Evolutionary conservation across 1,140 invertebrate species (phyloP), one percentile per base, ranked within the genome.

Genomic region (Macrotrachela quadricornifera): DNA sequence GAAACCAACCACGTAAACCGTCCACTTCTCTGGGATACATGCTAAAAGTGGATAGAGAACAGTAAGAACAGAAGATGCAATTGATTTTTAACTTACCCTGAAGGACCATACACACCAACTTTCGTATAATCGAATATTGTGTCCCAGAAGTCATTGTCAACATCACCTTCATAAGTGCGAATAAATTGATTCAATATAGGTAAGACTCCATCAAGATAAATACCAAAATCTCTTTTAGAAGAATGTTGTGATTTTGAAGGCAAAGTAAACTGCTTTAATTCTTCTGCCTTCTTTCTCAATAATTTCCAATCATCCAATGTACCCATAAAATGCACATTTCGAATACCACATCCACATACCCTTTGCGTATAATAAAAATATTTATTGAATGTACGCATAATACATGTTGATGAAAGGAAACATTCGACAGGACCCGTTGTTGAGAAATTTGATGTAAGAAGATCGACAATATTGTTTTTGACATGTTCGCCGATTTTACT

Each of bases 131-230:
- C 46, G 30, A 46, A 53, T 39, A 53, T 53, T 39, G 39, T 17
- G 1, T 12, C 16, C 44, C 51, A 53, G n/a, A 53, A 53, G n/a
- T 53, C 36, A 42, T 53, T 18, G 36, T 53, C 51, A 15, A 53
- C 36, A 37, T 53, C 40, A 8, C 38, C 37, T 37, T 46, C 39
- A 48, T 38, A 53, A 16, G 21, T 44, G n/a, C 46, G 18, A 3
- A 53, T 36, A 53, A 53, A 53, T 42, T 53, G 18, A 16, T 53
- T n/a, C 0, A 46, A 11, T 16, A 53, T 38, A 10, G 21, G 2
- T 8, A 30, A 30, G 8, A 30, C 21, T 30, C 21, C 21, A 8
- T 30, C 21, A 8, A 30, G 21, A 30, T 30, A 30, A 4, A 2
- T 8, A 30, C 21, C 3, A 30, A 30, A 30, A 30, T 30, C 21